Percentiles rank a stretch among this genome's conserved stretches.
phyloP scores from a whole-genome alignment of 2,888 invertebrate species.

The Stramonita haemastoma region DNA sequence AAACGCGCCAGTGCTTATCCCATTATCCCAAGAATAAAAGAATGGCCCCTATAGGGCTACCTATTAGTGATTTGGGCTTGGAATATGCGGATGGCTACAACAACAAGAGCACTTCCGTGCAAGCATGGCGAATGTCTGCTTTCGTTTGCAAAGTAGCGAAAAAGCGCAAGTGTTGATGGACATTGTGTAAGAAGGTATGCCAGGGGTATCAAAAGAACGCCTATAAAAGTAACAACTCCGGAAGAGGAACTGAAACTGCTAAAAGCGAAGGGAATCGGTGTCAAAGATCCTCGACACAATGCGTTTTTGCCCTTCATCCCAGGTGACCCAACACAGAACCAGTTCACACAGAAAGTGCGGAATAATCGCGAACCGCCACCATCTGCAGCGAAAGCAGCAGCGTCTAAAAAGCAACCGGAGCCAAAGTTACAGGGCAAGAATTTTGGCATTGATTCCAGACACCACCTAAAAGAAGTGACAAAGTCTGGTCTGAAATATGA shows the following conservation, averaged over 20 bases:
- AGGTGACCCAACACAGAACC: constrained; percentile 50
- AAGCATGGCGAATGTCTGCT: constrained; percentile 38
- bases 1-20: no score
- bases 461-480: not conserved
- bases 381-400: not conserved
- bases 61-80: not conserved
- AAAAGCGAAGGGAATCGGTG: constrained; percentile 16
- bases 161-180: not conserved
- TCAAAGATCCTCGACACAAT: constrained; percentile 46
- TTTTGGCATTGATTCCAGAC: not conserved
- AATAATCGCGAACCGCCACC: not conserved
- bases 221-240: constrained; percentile 35
- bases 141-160: not conserved
- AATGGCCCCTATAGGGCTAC: no score
- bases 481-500: constrained; percentile 45
- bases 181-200: constrained; percentile 45
- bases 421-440: not conserved
- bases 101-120: constrained; percentile 50
- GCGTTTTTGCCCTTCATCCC: constrained; percentile 44
- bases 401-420: not conserved
- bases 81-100: not conserved
- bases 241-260: constrained; percentile 41
- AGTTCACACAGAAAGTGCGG: constrained; percentile 21
- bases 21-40: no score
- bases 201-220: constrained; percentile 42